Percentiles rank a stretch among this genome's conserved stretches.
These are phyloP conservation scores for Ditylenchus dipsaci DNA, from an alignment of 1,140 invertebrate species.

Conservation along the genomic window DNA sequence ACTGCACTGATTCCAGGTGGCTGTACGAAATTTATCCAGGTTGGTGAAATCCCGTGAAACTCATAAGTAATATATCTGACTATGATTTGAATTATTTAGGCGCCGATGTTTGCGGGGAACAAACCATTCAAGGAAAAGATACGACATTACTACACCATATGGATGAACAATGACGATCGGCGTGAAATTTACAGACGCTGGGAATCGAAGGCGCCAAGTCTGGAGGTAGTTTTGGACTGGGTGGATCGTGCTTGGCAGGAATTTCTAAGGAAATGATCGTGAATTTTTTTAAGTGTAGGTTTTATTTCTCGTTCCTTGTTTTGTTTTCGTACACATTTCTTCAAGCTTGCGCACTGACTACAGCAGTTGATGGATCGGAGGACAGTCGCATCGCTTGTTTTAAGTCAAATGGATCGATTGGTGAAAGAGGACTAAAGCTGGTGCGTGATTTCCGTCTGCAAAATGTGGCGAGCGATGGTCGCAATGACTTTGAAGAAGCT, in stretches of 20 bases:
- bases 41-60: neutral
- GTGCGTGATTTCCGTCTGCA: too few species aligned
- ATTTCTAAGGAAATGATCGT: neutral
- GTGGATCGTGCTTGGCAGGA: neutral
- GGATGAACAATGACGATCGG: neutral
- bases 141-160: neutral
- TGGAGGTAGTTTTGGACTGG: slow-evolving; percentile 2
- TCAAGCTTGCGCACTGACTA: neutral
- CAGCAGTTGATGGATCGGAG: neutral
- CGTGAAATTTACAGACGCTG: neutral
- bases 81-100: neutral
- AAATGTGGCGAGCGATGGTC: too few species aligned
- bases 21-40: neutral
- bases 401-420: neutral
- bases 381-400: neutral
- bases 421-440: too few species aligned
- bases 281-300: neutral
- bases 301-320: neutral
- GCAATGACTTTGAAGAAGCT: too few species aligned
- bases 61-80: neutral
- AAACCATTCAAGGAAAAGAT: neutral
- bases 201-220: neutral
- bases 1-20: neutral
- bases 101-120: neutral
- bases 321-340: too few species aligned